A percentile compares a stretch with the other conserved stretches of the same genome.
Evolutionary conservation across 2,797 vertebrate species (phyloP).

Genomic region (Pseudomugil gertrudae): DNA sequence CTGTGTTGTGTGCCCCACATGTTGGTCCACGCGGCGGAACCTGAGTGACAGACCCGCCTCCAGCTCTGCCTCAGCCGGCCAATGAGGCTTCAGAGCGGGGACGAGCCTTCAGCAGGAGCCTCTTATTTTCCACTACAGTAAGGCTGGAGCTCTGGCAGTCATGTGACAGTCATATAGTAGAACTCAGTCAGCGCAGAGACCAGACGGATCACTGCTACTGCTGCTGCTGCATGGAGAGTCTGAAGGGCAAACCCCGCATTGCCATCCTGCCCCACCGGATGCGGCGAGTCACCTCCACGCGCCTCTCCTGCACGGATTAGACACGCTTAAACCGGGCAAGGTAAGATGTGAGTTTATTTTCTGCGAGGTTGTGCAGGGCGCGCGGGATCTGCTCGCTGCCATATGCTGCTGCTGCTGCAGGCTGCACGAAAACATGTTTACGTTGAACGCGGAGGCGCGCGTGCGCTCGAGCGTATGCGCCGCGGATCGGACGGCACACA

Average conservation of each 20-base stretch:
- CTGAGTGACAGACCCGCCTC: conserved; percentile 63
- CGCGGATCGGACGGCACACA: not conserved
- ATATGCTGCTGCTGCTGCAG: conserved; percentile 67
- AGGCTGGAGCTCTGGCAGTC: conserved; percentile 65
- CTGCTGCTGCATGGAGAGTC: conserved; percentile 53
- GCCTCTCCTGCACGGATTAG: conserved; percentile 29
- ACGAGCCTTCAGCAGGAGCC: conserved; percentile 91
- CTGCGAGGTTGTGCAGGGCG: not conserved
- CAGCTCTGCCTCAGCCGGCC: conserved; percentile 64
- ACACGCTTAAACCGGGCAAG: conserved; percentile 15
- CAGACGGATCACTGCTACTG: conserved; percentile 49
- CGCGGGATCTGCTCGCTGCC: conserved; percentile 31
- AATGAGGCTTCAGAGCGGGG: conserved; percentile 81
- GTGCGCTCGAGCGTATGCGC: conserved; percentile 31
- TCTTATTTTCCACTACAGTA: conserved; percentile 68
- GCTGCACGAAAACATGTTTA: conserved; percentile 81
- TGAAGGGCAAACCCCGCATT: conserved; percentile 68
- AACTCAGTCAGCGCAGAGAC: conserved; percentile 68
- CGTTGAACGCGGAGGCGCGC: conserved; percentile 64
- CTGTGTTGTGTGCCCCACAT: conserved; percentile 23
- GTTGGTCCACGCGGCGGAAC: conserved; percentile 49
- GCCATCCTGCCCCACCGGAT: conserved; percentile 10
- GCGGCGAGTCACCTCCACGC: conserved; percentile 14
- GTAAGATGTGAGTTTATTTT: conserved; percentile 42
- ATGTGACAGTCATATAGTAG: conserved; percentile 84